Conservation (phyloP, 1,140 invertebrate species). For the Pogonognathellus flavescens region DNA sequence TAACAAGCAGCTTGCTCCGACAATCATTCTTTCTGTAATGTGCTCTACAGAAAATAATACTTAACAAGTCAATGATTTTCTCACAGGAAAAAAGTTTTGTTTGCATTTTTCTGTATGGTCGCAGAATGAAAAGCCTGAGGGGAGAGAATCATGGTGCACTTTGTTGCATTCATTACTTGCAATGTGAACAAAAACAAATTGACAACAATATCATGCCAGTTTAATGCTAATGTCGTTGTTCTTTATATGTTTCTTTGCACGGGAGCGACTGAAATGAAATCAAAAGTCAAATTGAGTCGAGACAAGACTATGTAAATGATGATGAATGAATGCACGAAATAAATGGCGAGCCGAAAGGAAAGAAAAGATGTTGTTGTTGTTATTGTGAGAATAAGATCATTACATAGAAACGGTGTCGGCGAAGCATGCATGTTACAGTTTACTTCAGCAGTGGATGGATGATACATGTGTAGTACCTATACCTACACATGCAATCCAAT, state of each 20-base stretch:
- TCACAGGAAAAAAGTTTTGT: background rate
- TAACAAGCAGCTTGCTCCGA: background rate
- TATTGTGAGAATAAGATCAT: background rate
- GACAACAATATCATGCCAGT: background rate
- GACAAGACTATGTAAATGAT: background rate
- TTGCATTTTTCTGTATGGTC: background rate
- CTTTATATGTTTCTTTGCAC: background rate
- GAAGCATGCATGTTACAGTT: background rate
- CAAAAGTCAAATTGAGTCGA: constrained; percentile 19
- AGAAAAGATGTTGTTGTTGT: background rate
- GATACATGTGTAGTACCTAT: no score
- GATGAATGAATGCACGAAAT: background rate
- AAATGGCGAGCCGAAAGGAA: constrained; percentile 26
- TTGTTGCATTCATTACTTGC: constrained; percentile 17
- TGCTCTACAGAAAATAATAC: no score
- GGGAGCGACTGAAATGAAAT: constrained; percentile 1
- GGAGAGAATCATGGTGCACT: constrained; percentile 13
- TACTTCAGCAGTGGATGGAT: no score
- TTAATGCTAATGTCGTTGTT: constrained; percentile 10
- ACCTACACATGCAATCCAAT: no score
- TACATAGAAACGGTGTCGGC: constrained; percentile 10
- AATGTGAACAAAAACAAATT: constrained; percentile 16
- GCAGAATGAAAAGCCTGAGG: background rate
- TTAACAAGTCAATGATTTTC: background rate
- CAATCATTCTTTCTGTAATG: no score